Evolutionary conservation across 2,113 vertebrate genomes (phyloP), one percentile per base, ranked within the genome.

Genomic region (Corapipo altera): DNA sequence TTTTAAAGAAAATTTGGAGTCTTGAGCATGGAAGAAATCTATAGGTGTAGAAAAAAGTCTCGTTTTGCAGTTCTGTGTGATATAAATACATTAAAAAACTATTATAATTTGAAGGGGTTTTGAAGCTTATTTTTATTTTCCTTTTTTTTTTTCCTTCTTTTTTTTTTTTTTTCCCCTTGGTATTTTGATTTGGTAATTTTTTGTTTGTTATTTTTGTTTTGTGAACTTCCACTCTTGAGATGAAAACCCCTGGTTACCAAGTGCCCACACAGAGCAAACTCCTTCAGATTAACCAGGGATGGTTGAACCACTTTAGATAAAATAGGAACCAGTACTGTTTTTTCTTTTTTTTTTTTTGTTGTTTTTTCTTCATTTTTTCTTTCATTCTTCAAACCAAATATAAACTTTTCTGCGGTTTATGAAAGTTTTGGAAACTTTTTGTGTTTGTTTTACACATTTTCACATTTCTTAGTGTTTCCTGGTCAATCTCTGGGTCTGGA

Each of bases 401-500:
- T 11, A 74, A 94, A 72, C 79, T 88, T 94, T 77, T 64, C 51
- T 90, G 91, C 94, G 74, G 78, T 88, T 96, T 93, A 24, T 43
- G 58, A 55, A 73, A 80, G 81, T 93, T 95, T 80, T 74, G 46
- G 54, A 77, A 94, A 80, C 78, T 83, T 94, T 79, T 26, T 35
- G 8, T 94, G 72, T 92, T 94, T 95, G 44, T 72, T 89, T 96
- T 94, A 44, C 52, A 35, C 65, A 82, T 94, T 91, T 92, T 89
- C 80, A 75, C 76, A 75, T 89, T 70, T 76, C 52, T 96, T 61
- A 75, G 46, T 41, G 5, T 52, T 95, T 96, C 52, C 61, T 91
- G 76, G 27, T 75, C 39, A 30, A 44, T 44, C 57, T 94, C 30
- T 35, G 65, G 70, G 35, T 92, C 86, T 89, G 84, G 22, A 72